phyloP scores from a whole-genome alignment of 2,888 invertebrate species.

The Tenthredo distinguenda region DNA sequence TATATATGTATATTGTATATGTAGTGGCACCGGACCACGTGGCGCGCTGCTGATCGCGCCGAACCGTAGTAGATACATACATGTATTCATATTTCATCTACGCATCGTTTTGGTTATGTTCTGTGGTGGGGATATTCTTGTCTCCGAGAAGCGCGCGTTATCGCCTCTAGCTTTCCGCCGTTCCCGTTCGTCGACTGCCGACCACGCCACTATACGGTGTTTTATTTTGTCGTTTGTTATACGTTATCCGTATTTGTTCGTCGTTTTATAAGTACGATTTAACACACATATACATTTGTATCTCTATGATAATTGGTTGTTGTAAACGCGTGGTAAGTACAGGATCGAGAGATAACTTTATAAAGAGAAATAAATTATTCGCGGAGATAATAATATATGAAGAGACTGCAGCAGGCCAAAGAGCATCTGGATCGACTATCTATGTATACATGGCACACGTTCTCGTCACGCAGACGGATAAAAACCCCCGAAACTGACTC shows the following conservation, averaged over 20 bases:
- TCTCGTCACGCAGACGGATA: neutral
- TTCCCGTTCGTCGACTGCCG: conserved; percentile 13
- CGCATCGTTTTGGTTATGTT: neutral
- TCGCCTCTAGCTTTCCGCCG: neutral
- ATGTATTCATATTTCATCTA: neutral
- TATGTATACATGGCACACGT: neutral
- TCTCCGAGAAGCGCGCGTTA: neutral
- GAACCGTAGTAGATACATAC: neutral
- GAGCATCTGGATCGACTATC: neutral
- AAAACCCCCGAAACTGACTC: neutral
- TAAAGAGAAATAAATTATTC: neutral
- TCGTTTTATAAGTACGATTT: neutral
- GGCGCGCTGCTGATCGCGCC: neutral
- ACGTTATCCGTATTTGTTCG: neutral
- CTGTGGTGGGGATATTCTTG: neutral
- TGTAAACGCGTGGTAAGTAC: no score
- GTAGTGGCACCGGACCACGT: neutral
- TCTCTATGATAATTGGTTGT: neutral
- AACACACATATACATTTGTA: neutral
- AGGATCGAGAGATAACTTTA: neutral
- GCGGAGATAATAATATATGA: neutral
- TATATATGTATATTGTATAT: no score
- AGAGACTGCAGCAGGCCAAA: neutral
- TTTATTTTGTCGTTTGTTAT: conserved; percentile 4
- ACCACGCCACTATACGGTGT: conserved; percentile 25